A percentile compares a stretch with the other conserved stretches of the same genome.
Conservation (phyloP, 2,797 vertebrate species). For the Pangasius djambal region DNA sequence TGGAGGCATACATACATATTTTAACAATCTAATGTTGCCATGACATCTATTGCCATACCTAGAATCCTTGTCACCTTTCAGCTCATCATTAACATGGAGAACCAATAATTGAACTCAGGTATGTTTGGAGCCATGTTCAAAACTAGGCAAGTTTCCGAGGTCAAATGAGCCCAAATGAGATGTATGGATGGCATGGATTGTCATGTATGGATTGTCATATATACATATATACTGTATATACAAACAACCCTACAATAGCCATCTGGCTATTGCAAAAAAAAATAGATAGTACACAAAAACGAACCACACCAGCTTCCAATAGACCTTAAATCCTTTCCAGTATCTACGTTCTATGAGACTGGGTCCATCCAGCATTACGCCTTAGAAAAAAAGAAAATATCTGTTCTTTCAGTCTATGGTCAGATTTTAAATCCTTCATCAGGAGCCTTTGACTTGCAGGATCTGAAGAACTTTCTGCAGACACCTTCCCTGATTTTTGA, state of each 20-base stretch:
- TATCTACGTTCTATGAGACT: background rate
- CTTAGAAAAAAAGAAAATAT: background rate
- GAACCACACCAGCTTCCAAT: background rate
- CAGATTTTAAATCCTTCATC: background rate
- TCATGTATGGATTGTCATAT: too few species aligned
- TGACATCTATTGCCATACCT: too few species aligned
- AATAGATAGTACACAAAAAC: background rate
- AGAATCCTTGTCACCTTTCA: background rate
- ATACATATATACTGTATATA: too few species aligned
- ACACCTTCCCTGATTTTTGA: background rate
- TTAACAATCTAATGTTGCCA: background rate
- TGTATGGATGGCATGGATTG: too few species aligned
- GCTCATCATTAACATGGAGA: background rate
- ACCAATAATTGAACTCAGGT: background rate
- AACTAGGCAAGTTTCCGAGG: background rate
- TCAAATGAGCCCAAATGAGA: background rate
- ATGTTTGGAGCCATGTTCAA: background rate
- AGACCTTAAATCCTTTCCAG: background rate
- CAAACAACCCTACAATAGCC: too few species aligned
- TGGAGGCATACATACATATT: background rate
- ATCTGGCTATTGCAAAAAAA: too few species aligned
- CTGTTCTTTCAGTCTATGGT: background rate
- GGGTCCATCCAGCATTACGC: background rate
- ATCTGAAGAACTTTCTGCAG: background rate
- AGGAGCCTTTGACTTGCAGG: background rate